A percentile compares a stretch with the other conserved stretches of the same genome.
Evolutionary conservation across 2,888 invertebrate species (phyloP).

Genomic region (Poecilobothrus nobilitatus): DNA sequence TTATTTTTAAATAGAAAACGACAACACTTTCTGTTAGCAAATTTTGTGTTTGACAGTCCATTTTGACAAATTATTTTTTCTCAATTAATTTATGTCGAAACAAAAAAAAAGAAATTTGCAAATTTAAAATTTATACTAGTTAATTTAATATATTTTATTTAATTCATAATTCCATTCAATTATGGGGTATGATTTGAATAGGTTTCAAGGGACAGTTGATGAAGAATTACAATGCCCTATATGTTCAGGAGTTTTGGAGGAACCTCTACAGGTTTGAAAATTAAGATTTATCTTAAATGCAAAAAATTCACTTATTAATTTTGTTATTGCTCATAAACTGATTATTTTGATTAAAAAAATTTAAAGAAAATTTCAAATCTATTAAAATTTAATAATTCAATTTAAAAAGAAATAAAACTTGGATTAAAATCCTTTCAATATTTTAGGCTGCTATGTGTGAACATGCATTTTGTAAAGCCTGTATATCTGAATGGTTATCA

Average conservation of each 20-base stretch:
- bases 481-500: slow-evolving; percentile 92
- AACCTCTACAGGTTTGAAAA: slow-evolving; percentile 73
- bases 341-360: no score
- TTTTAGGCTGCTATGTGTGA: slow-evolving; percentile 86
- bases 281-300: not conserved
- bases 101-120: slow-evolving; percentile 1
- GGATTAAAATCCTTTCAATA: not conserved
- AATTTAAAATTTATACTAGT: not conserved
- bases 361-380: no score
- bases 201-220: slow-evolving; percentile 93
- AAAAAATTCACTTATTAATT: no score
- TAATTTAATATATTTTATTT: not conserved
- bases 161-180: not conserved
- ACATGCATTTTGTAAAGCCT: slow-evolving; percentile 89
- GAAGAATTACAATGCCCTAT: slow-evolving; percentile 95
- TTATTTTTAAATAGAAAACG: no score
- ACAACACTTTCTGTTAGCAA: no score
- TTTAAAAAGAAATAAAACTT: no score
- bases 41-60: not conserved
- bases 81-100: not conserved
- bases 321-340: no score
- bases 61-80: not conserved
- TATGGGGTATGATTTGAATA: slow-evolving; percentile 91
- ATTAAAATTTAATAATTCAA: no score
- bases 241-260: slow-evolving; percentile 90